These are phyloP conservation scores for Hipposideros armiger DNA, from an alignment of 2,113 vertebrate genomes.

Conservation along the genomic window DNA sequence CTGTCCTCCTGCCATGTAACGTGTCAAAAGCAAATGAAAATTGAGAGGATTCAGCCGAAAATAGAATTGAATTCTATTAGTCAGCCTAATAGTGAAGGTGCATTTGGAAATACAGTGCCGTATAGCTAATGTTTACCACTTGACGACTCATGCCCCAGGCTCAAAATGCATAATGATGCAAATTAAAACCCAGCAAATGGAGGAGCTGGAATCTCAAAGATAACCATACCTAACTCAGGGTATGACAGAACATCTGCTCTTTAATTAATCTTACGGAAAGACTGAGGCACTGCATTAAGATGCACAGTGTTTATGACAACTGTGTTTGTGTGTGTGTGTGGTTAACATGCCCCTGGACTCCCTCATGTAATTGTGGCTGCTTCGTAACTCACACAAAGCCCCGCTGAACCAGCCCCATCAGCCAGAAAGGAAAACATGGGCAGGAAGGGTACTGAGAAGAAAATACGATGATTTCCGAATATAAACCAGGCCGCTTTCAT, in stretches of 20 bases:
- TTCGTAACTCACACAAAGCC: conserved; percentile 86
- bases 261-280: conserved; percentile 91
- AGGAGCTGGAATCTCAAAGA: conserved; percentile 88
- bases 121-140: conserved; percentile 89
- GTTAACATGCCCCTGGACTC: conserved; percentile 85
- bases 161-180: conserved; percentile 89
- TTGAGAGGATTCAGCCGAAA: conserved; percentile 84
- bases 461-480: conserved; percentile 76
- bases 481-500: conserved; percentile 69
- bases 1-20: conserved; percentile 83
- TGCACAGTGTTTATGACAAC: conserved; percentile 87
- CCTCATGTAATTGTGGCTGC: conserved; percentile 86
- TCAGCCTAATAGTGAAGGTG: conserved; percentile 85
- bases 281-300: conserved; percentile 84
- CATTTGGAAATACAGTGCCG: conserved; percentile 86
- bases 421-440: conserved; percentile 79
- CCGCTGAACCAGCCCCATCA: conserved; percentile 81
- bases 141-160: conserved; percentile 89
- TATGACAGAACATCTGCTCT: conserved; percentile 89
- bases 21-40: conserved; percentile 89
- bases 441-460: conserved; percentile 70
- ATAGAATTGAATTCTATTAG: conserved; percentile 87
- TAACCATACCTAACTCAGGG: conserved; percentile 89
- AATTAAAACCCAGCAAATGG: conserved; percentile 87
- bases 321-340: conserved; percentile 76